Base-by-base conservation (phyloP, 2,797 vertebrate genomes). In the Danio jaintianensis region DNA sequence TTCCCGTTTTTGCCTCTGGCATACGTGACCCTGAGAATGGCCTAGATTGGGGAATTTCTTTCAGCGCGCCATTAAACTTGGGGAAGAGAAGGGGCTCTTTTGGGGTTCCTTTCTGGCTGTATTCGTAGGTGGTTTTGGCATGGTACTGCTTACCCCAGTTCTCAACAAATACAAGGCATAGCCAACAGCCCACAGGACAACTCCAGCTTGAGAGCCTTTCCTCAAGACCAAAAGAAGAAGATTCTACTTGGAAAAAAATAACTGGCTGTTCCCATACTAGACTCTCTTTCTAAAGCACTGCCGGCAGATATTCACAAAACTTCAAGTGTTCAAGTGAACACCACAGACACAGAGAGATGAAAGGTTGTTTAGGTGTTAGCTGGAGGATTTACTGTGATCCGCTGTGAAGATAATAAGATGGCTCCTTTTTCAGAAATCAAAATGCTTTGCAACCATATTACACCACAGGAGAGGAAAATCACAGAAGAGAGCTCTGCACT, bases 111-210 rank as follows among this genome's bases (percentile, higher is more conserved):
- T 67, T 72, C 75, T 77, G 50, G 63, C 82, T 3, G 38, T 70
- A 36, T 48, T 58, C 12, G 45, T 50, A 52, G 61, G 72, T 71
- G 81, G 84, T 78, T 78, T 85, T 85, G 82, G 85, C 80, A 61
- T 0, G n/a, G 29, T 15, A 40, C 20, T 67, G 47, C 52, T 70
- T 59, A 63, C 63, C 69, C n/a, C 69, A 12, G 76, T 38, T 78
- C 72, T 70, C 50, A 66, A 66, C 38, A 73, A 82, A 86, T 86
- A 83, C 82, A 84, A 71, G 64, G 48, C 84, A 88, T 84, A 85
- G 70, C 69, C 79, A 72, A 13, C 11, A 75, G 78, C 75, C 85
- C 79, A 58, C 53, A 42, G 75, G 47, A 59, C 75, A 67, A 29
- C n/a, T 63, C 29, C 12, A 74, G 52, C 47, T 47, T 52, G 40